Evolutionary conservation across 2,797 vertebrate genomes (phyloP), one percentile per base, ranked within the genome.

Genomic region (Ptychadena robeensis): DNA sequence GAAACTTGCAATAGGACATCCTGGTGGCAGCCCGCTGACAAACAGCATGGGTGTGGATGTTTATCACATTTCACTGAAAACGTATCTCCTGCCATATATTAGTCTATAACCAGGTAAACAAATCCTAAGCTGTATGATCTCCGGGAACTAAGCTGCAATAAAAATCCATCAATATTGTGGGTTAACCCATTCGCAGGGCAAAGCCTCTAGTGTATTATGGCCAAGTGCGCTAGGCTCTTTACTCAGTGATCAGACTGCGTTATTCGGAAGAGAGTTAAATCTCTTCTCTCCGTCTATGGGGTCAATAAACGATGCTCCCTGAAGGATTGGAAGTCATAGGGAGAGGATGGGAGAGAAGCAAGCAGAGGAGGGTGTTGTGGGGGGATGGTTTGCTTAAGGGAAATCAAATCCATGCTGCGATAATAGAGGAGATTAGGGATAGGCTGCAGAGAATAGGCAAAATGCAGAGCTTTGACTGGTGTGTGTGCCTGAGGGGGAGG

Each of bases 391-490:
- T 67, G 75, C 75, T 79, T 79, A 67, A 53, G 69, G 82, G 70
- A 83, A 79, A 83, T 83, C 61, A 83, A 68, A 79, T 73, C 68
- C 82, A 61, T 30, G 70, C 82, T 83, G 82, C 59, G 82, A 83
- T 83, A 83, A 83, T 79, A 63, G 76, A n/a, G 31, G 76, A 83
- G 76, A 83, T 79, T 79, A 83, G 30, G 73, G 70, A 53, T 30
- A 79, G 82, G 74, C 70, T 74, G 64, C 69, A 34, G 28, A 76
- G 63, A 83, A 15, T 67, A 63, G 69, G 74, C 82, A 61, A 14
- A 70, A 75, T n/a, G 27, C 32, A 40, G 65, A 35, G 67, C 34
- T 66, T 25, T 66, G 74, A 82, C 57, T 48, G 38, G 37, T 38
- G 73, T 30, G 37, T 53, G 4, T 40, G 59, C 63, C 25, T 40